phyloP scores from a whole-genome alignment of 2,797 vertebrate species.

The Mormyrops attenuatus region DNA sequence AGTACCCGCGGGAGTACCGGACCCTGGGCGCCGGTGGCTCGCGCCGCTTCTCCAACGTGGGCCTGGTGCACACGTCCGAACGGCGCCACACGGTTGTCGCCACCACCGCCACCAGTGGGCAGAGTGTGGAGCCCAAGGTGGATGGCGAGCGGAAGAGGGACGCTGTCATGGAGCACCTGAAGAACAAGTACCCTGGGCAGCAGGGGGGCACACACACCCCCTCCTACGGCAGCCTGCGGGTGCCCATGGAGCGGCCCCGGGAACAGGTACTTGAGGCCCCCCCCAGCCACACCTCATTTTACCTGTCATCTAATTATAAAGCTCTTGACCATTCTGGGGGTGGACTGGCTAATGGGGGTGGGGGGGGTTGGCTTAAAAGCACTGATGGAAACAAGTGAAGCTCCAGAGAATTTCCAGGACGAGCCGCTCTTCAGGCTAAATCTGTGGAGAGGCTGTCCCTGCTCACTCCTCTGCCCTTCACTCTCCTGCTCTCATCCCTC shows the following conservation, averaged over 20 bases:
- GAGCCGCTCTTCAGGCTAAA: not conserved
- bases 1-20: conserved; percentile 91
- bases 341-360: not conserved
- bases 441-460: not conserved
- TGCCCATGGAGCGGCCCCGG: conserved; percentile 65
- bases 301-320: not conserved
- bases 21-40: conserved; percentile 83
- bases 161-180: conserved; percentile 95
- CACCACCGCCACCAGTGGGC: conserved; percentile 37
- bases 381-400: not conserved
- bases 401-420: not conserved
- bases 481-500: not conserved
- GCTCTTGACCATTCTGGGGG: not conserved
- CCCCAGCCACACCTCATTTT: not conserved
- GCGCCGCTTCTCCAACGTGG: conserved; percentile 96
- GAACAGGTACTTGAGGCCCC: conserved; percentile 75
- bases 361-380: not conserved
- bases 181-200: conserved; percentile 95
- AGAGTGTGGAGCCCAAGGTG: conserved; percentile 63
- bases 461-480: not conserved
- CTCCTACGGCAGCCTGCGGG: conserved; percentile 70
- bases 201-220: conserved; percentile 76
- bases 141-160: conserved; percentile 94
- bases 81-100: conserved; percentile 92
- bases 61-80: conserved; percentile 94